Percentiles rank a stretch among this genome's conserved stretches.
Evolutionary conservation across 2,797 vertebrate genomes (phyloP).

Genomic region (Microctenopoma lineatum): DNA sequence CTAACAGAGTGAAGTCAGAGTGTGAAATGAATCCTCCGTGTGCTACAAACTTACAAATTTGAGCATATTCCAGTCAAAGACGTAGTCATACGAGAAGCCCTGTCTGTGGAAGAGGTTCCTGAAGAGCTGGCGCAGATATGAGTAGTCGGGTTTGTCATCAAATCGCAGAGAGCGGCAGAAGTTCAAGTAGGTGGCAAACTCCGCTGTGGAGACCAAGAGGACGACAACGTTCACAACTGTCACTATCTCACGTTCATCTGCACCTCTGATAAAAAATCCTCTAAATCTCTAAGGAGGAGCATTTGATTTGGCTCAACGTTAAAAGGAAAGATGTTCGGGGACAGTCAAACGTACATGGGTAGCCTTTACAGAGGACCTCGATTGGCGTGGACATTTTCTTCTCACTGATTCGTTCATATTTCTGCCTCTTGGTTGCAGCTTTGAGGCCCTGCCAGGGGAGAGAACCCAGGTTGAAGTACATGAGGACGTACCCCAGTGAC

Average conservation of each 20-base stretch:
- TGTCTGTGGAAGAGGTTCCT: conserved; percentile 96
- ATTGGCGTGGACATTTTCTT: conserved; percentile 99
- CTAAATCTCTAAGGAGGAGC: background rate
- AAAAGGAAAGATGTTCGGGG: background rate
- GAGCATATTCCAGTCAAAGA: conserved; percentile 99
- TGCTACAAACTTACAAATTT: conserved; percentile 91
- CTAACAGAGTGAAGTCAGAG: background rate
- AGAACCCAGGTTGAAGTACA: conserved; percentile 98
- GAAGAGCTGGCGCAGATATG: conserved; percentile 95
- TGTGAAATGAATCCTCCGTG: background rate
- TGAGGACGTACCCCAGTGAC: conserved; percentile 95
- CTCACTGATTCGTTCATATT: conserved; percentile 97
- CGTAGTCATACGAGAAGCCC: conserved; percentile 98
- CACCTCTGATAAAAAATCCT: background rate
- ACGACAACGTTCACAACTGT: too few species aligned
- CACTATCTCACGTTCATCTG: too few species aligned
- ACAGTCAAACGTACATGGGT: conserved; percentile 64
- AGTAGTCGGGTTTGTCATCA: conserved; percentile 98
- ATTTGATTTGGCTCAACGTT: background rate
- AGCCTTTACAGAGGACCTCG: conserved; percentile 95
- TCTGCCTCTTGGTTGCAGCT: conserved; percentile 97
- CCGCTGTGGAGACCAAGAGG: conserved; percentile 79
- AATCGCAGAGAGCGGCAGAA: conserved; percentile 97
- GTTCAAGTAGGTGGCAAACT: conserved; percentile 98
- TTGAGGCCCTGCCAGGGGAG: conserved; percentile 98